Conservation (phyloP, 1,140 invertebrate genomes). For the Drosophila micromelanica region DNA sequence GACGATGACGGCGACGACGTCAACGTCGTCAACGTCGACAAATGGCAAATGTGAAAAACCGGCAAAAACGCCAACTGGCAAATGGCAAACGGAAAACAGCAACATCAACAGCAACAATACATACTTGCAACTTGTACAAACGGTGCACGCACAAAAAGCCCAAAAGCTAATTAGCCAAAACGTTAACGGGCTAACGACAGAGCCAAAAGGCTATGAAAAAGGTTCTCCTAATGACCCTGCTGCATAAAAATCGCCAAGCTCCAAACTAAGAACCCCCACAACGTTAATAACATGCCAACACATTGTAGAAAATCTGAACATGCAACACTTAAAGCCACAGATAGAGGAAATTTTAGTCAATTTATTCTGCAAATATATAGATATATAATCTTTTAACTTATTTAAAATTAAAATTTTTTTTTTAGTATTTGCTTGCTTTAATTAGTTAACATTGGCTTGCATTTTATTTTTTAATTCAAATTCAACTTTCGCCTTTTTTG, state of each 20-base stretch:
- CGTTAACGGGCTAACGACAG: slow-evolving; percentile 57
- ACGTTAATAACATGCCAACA: slow-evolving; percentile 34
- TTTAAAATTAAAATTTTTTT: too few species aligned
- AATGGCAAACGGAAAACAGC: slow-evolving; percentile 20
- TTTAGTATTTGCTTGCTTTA: too few species aligned
- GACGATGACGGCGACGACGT: slow-evolving; percentile 36
- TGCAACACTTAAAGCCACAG: slow-evolving; percentile 1
- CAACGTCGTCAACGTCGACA: slow-evolving; percentile 16
- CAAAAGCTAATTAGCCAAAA: slow-evolving; percentile 80
- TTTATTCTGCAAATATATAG: too few species aligned
- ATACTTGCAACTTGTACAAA: slow-evolving; percentile 45
- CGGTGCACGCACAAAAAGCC: slow-evolving; percentile 65
- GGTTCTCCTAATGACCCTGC: slow-evolving; percentile 42
- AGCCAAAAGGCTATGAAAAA: slow-evolving; percentile 65
- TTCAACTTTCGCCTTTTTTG: not conserved
- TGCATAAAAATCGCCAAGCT: slow-evolving; percentile 27
- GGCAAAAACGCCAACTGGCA: slow-evolving; percentile 4
- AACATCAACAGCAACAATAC: slow-evolving; percentile 16
- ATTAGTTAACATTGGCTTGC: too few species aligned
- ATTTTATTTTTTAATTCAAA: too few species aligned
- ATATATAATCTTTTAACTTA: too few species aligned
- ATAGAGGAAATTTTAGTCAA: too few species aligned
- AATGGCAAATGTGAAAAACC: slow-evolving; percentile 24
- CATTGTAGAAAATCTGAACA: slow-evolving; percentile 27
- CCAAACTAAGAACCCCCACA: not conserved